phyloP scores from a whole-genome alignment of 2,797 vertebrate genomes.

The Leucoraja ocellata region DNA sequence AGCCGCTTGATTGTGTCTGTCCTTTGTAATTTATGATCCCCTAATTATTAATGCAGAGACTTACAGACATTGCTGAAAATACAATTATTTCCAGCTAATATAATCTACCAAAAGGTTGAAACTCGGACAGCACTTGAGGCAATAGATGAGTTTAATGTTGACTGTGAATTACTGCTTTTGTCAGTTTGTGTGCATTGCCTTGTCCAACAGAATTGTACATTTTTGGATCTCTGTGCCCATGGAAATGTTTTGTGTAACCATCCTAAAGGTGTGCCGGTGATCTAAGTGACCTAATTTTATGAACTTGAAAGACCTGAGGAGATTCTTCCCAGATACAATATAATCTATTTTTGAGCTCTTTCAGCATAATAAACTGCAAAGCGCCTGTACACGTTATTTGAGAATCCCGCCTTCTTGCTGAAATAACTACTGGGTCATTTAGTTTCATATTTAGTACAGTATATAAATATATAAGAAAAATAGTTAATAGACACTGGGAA shows the following conservation, averaged over 20 bases:
- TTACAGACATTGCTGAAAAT: not conserved
- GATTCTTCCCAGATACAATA: not conserved
- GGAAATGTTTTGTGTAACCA: not conserved
- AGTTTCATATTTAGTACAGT: not conserved
- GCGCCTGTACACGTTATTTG: not conserved
- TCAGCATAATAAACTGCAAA: not conserved
- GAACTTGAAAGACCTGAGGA: not conserved
- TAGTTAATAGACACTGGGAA: no score
- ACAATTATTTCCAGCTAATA: not conserved
- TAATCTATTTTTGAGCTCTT: not conserved
- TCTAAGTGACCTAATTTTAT: not conserved
- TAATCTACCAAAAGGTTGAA: not conserved
- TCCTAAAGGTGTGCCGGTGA: not conserved
- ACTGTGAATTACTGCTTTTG: not conserved
- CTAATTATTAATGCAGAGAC: not conserved
- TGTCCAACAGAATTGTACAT: not conserved
- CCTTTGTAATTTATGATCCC: not conserved
- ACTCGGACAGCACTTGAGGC: not conserved
- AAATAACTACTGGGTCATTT: not conserved
- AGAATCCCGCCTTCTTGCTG: not conserved
- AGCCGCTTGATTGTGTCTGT: not conserved
- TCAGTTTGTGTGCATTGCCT: not conserved
- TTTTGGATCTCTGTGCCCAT: not conserved
- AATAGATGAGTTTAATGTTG: not conserved
- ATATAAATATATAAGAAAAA: not conserved